Conservation (phyloP, 2,888 invertebrate species). For the Conistra vaccinii region DNA sequence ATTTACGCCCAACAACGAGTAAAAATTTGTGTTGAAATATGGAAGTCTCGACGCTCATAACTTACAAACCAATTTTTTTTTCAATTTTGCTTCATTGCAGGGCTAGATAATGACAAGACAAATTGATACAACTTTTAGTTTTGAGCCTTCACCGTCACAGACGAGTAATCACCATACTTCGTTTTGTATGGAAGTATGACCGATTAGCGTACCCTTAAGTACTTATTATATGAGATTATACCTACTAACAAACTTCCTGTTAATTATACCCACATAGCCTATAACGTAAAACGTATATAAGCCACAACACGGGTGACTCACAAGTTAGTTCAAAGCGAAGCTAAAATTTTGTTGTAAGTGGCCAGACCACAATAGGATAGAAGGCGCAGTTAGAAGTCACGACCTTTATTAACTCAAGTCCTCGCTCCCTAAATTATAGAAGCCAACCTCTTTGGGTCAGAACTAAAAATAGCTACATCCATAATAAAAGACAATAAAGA, state of each 20-base stretch:
- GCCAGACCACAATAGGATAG: slow-evolving; percentile 41
- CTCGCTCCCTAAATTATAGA: slow-evolving; percentile 26
- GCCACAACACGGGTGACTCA: slow-evolving; percentile 12
- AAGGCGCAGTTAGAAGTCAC: slow-evolving; percentile 35
- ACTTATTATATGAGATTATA: not conserved
- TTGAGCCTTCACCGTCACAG: too few relatives aligned
- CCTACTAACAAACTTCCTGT: slow-evolving; percentile 1
- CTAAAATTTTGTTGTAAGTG: slow-evolving; percentile 31
- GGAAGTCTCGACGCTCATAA: too few relatives aligned
- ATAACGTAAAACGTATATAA: not conserved
- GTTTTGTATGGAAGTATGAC: too few relatives aligned
- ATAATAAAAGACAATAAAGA: slow-evolving; percentile 13
- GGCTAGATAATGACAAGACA: too few relatives aligned
- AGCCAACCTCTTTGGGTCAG: slow-evolving; percentile 22
- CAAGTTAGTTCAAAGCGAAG: slow-evolving; percentile 26
- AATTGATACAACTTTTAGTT: too few relatives aligned
- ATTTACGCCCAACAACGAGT: too few relatives aligned
- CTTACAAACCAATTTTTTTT: too few relatives aligned
- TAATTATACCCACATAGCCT: not conserved
- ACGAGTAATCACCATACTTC: too few relatives aligned
- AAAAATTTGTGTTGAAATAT: too few relatives aligned
- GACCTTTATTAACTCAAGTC: slow-evolving; percentile 47
- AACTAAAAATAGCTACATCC: slow-evolving; percentile 22
- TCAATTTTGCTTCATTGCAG: too few relatives aligned
- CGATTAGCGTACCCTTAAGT: too few relatives aligned